Conservation (phyloP, 2,888 invertebrate species). For the Hypercompe scribonia region DNA sequence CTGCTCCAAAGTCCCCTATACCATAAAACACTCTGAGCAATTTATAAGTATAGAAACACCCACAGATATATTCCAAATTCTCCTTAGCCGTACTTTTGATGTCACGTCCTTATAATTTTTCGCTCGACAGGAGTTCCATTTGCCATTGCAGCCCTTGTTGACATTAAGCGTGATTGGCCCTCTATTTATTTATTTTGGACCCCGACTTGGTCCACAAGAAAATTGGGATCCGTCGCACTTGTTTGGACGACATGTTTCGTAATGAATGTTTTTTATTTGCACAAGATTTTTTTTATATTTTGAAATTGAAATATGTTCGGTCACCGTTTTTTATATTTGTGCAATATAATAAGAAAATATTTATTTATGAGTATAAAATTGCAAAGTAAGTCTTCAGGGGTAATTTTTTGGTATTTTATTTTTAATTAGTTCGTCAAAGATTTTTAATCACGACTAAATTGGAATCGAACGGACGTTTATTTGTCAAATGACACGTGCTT, state of each 20-base stretch:
- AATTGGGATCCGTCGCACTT: slow-evolving; percentile 48
- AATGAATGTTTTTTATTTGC: slow-evolving; percentile 55
- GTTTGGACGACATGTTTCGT: slow-evolving; percentile 51
- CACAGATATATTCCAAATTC: slow-evolving; percentile 15
- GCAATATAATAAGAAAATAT: slow-evolving; percentile 13
- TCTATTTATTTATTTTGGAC: slow-evolving; percentile 56
- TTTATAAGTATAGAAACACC: neutral
- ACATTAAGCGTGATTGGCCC: slow-evolving; percentile 52
- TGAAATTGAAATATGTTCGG: slow-evolving; percentile 24
- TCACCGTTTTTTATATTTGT: slow-evolving; percentile 12
- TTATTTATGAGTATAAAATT: slow-evolving; percentile 2
- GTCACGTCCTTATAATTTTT: slow-evolving; percentile 43
- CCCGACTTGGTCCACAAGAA: slow-evolving; percentile 49
- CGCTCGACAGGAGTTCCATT: slow-evolving; percentile 47
- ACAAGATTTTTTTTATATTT: slow-evolving; percentile 25
- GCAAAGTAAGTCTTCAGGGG: neutral
- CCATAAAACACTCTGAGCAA: neutral
- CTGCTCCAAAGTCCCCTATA: too few relatives aligned
- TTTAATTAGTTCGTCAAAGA: neutral
- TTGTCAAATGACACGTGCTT: neutral
- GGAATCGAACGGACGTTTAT: neutral
- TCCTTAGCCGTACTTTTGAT: slow-evolving; percentile 31
- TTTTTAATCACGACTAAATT: neutral
- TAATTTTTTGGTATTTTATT: neutral
- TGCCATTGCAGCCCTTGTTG: slow-evolving; percentile 49